These are phyloP conservation scores for Myotis findleyi DNA, from an alignment of 2,797 vertebrate species.

Conservation along the genomic window DNA sequence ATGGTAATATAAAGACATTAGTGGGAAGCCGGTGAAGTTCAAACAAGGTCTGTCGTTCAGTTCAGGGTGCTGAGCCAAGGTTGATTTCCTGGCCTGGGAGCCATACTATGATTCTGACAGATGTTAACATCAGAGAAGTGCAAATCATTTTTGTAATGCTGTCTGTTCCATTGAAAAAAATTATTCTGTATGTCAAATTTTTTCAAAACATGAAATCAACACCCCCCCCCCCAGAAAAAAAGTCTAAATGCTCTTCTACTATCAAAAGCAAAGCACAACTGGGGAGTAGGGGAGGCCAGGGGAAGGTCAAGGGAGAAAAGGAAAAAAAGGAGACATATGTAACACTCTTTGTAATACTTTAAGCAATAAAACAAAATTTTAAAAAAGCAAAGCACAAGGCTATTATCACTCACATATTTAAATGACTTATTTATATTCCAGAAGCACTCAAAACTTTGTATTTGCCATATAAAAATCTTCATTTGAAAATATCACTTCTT, in stretches of 20 bases:
- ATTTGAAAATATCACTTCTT: not conserved
- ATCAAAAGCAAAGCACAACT: not conserved
- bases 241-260: not conserved
- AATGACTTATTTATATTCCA: constrained; percentile 17
- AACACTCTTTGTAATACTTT: too few relatives aligned
- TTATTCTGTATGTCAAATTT: not conserved
- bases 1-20: not conserved
- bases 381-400: too few relatives aligned
- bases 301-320: too few relatives aligned
- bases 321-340: too few relatives aligned
- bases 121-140: not conserved
- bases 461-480: not conserved
- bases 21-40: not conserved
- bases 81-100: not conserved
- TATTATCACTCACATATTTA: too few relatives aligned
- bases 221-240: not conserved
- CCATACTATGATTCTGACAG: not conserved
- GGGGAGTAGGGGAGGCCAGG: too few relatives aligned
- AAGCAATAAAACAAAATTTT: too few relatives aligned
- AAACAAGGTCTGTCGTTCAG: not conserved
- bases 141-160: not conserved
- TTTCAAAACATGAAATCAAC: constrained; percentile 1
- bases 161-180: not conserved
- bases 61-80: not conserved
- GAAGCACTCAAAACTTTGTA: not conserved